These are phyloP conservation scores for Sialia sialis DNA, from an alignment of 2,113 vertebrate species.

Conservation along the genomic window DNA sequence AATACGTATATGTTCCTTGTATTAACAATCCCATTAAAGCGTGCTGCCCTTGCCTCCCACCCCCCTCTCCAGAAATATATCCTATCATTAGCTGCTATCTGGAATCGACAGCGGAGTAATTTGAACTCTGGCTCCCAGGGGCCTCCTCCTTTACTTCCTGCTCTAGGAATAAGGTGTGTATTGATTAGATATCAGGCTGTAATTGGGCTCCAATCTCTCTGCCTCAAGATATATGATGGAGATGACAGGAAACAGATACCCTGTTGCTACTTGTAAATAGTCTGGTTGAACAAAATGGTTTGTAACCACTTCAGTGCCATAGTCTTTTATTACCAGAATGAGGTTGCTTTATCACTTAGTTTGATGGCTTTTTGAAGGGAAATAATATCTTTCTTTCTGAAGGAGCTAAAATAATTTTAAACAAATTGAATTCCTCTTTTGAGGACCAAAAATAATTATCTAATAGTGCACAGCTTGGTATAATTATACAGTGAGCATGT, in stretches of 20 bases:
- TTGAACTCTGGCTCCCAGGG: slow-evolving; percentile 90
- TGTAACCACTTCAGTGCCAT: slow-evolving; percentile 81
- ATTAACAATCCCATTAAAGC: slow-evolving; percentile 67
- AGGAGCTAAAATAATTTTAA: neutral
- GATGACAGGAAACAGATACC: slow-evolving; percentile 91
- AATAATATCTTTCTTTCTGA: neutral
- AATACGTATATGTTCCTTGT: slow-evolving; percentile 42
- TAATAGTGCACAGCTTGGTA: neutral
- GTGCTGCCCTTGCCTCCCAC: slow-evolving; percentile 14
- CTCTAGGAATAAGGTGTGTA: slow-evolving; percentile 91
- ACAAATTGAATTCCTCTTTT: slow-evolving; percentile 15
- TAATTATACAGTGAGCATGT: neutral
- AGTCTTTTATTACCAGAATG: neutral
- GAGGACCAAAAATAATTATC: slow-evolving; percentile 41
- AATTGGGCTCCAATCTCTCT: slow-evolving; percentile 92
- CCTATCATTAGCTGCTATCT: slow-evolving; percentile 92
- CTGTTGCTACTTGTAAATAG: slow-evolving; percentile 90
- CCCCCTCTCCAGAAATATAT: slow-evolving; percentile 69
- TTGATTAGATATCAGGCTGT: slow-evolving; percentile 95
- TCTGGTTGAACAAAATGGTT: slow-evolving; percentile 82
- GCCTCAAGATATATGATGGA: slow-evolving; percentile 88
- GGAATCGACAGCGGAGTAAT: slow-evolving; percentile 90
- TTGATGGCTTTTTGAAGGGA: neutral
- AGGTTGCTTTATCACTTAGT: neutral
- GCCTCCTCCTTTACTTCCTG: slow-evolving; percentile 94